Base-by-base conservation (phyloP, 1,140 invertebrate genomes). In the Cherax quadricarinatus region DNA sequence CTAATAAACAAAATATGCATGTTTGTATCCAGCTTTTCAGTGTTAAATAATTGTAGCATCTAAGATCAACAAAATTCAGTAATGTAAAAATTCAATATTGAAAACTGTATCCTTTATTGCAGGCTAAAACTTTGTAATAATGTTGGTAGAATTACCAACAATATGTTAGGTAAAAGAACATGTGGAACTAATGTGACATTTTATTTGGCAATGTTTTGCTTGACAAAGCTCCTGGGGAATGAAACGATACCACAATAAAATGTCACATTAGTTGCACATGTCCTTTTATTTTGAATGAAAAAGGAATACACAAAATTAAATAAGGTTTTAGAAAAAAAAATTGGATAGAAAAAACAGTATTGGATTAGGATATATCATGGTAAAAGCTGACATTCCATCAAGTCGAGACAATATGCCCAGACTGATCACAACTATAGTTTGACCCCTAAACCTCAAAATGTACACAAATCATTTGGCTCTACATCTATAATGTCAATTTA, bases 401-500 rank as follows among this genome's bases (percentile, higher is more conserved):
- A 30, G 70, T 75, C 70, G 24, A 75, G 70, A 75, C 70, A 75
- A 75, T 75, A 75, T 75, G 70, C 70, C 70, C 70, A 75, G 70
- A 75, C 70, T 75, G 70, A 75, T 75, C 24, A 75, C 21, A 9
- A 75, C 70, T 75, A 75, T 75, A 75, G 24, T 75, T 75, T 24
- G 24, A 75, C 21, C 70, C 70, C 24, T 30, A 30, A 30, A 30
- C 70, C 24, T 75, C 24, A 75, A 70, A 21, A 75, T 75, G 70
- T 41, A 30, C 24, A 75, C 62, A 66, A 57, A 18, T 66, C 18
- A 14, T 66, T 30, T 75, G 24, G 24, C 70, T 75, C 30, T 24
- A 75, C 6, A 30, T 66, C 62, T 75, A 75, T 5, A 6, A 18
- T 30, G 24, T 75, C 24, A 75, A 75, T 75, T 75, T 30, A 21